These are phyloP conservation scores for Embiotoca jacksoni DNA, from an alignment of 2,113 vertebrate genomes.

Conservation along the genomic window DNA sequence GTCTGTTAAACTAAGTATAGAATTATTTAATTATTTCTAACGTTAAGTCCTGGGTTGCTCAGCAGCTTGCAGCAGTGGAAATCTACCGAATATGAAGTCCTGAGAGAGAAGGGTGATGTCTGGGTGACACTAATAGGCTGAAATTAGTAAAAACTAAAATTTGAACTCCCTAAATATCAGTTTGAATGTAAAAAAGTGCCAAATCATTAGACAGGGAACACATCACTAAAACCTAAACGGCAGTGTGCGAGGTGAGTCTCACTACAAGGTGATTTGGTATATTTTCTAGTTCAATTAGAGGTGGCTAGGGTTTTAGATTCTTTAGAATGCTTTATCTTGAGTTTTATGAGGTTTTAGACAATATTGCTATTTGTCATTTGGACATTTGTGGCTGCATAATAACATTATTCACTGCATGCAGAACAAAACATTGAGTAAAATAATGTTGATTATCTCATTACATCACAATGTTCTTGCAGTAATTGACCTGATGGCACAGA, in stretches of 20 bases:
- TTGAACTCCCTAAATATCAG: not conserved
- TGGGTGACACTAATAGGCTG: not conserved
- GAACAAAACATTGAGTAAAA: not conserved
- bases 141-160: not conserved
- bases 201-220: not conserved
- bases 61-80: not conserved
- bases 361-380: not conserved
- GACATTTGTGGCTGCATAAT: not conserved
- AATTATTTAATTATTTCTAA: not conserved
- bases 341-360: not conserved
- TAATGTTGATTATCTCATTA: not conserved
- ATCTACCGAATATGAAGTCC: not conserved
- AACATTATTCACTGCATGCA: no score
- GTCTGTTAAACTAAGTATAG: not conserved
- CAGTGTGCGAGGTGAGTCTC: no score
- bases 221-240: not conserved
- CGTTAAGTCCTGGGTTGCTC: not conserved
- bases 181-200: not conserved
- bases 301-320: not conserved
- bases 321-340: not conserved
- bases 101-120: not conserved
- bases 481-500: not conserved
- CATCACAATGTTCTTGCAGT: not conserved
- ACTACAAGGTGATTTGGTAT: not conserved
- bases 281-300: not conserved